Conservation (phyloP, 1,140 invertebrate genomes). For the Meloidogyne hapla region DNA sequence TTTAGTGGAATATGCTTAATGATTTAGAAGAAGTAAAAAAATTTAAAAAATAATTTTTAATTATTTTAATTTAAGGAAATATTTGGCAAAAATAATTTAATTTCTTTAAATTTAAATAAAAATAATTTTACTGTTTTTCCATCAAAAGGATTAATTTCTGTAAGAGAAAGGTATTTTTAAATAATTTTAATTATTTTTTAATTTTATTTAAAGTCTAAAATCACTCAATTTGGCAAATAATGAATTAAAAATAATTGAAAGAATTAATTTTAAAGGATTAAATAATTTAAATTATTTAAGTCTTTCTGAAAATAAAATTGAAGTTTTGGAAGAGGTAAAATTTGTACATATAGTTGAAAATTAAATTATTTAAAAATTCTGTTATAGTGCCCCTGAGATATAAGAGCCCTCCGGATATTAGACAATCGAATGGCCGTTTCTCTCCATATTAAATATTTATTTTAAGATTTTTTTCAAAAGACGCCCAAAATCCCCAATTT, state of each 20-base stretch:
- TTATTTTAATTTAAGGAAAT: constrained; percentile 33
- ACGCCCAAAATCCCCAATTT: too few species aligned
- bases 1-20: constrained; percentile 34
- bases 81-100: constrained; percentile 48
- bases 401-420: too few species aligned
- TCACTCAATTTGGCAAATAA: constrained; percentile 41
- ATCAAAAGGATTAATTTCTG: constrained; percentile 38
- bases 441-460: too few species aligned
- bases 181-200: neutral
- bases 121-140: constrained; percentile 47
- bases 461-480: too few species aligned
- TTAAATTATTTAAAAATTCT: too few species aligned
- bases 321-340: constrained; percentile 43
- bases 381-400: too few species aligned
- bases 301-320: constrained; percentile 45
- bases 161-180: constrained; percentile 13
- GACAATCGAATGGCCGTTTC: too few species aligned
- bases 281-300: constrained; percentile 29
- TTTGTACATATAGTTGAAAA: neutral
- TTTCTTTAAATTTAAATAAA: constrained; percentile 29
- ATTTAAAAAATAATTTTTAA: neutral
- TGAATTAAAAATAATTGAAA: constrained; percentile 25
- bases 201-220: constrained; percentile 20
- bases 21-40: constrained; percentile 29
- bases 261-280: constrained; percentile 33